Conservation (phyloP, 2,888 invertebrate species). For the Nomada lathburiana region DNA sequence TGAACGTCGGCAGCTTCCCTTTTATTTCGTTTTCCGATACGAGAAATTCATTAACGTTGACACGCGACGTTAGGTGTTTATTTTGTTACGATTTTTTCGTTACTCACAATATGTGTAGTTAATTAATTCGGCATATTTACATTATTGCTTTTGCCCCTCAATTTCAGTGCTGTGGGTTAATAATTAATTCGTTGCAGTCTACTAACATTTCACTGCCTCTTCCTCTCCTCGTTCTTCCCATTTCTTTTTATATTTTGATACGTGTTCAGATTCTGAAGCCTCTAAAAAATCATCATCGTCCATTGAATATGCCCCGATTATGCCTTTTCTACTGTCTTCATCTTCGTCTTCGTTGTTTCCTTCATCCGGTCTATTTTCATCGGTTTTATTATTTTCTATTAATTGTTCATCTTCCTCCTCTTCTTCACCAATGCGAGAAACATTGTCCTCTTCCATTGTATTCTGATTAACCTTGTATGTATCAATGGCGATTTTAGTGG, state of each 20-base stretch:
- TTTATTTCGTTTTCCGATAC: background rate
- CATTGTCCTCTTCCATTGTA: constrained; percentile 16
- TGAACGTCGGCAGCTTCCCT: background rate
- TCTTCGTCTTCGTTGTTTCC: background rate
- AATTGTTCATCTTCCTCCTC: background rate
- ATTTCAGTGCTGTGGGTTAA: too few relatives aligned
- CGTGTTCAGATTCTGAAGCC: background rate
- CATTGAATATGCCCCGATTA: background rate
- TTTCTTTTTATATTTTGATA: background rate
- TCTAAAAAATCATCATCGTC: constrained; percentile 13
- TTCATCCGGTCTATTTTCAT: background rate
- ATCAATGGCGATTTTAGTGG: background rate
- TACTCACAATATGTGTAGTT: too few relatives aligned
- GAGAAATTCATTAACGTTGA: background rate
- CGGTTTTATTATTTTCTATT: background rate
- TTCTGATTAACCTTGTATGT: background rate
- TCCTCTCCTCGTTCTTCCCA: constrained; percentile 18
- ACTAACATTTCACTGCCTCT: background rate
- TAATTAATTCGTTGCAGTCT: background rate
- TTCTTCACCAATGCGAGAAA: too few relatives aligned
- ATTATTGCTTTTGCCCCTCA: too few relatives aligned
- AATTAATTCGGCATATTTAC: too few relatives aligned
- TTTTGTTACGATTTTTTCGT: too few relatives aligned
- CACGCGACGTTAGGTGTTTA: too few relatives aligned
- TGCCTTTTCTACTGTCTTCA: background rate